These are phyloP conservation scores for Melanotaenia parkinsoni DNA, from an alignment of 2,797 vertebrate species.

Conservation along the genomic window DNA sequence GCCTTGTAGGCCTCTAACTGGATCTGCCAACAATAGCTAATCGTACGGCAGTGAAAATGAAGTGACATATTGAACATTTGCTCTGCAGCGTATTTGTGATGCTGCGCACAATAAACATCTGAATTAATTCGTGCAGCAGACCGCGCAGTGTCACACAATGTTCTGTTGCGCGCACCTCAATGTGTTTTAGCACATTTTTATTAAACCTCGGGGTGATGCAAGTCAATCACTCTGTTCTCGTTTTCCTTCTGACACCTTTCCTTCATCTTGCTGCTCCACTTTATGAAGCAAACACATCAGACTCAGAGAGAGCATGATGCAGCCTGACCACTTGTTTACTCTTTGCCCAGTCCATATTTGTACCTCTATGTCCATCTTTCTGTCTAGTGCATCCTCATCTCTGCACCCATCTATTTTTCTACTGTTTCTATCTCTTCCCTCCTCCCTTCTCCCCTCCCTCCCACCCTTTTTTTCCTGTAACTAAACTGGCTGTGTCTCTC, in stretches of 20 bases:
- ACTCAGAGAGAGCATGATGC: constrained; percentile 61
- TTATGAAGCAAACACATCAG: constrained; percentile 56
- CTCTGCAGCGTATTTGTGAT: constrained; percentile 39
- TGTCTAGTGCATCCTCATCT: constrained; percentile 85
- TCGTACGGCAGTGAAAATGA: constrained; percentile 46
- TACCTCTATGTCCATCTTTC: constrained; percentile 60
- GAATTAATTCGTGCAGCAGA: constrained; percentile 60
- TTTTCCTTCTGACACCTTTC: constrained; percentile 44
- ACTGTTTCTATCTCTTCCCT: constrained; percentile 82
- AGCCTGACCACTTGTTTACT: constrained; percentile 83
- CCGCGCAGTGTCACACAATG: constrained; percentile 41
- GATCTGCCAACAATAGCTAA: constrained; percentile 58
- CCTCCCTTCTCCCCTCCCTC: constrained; percentile 48
- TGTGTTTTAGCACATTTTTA: constrained; percentile 78
- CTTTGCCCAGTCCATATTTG: constrained; percentile 74
- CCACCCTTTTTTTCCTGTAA: constrained; percentile 97
- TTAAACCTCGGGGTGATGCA: constrained; percentile 68
- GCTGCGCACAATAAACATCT: constrained; percentile 67
- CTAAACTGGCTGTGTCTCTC: constrained; percentile 99
- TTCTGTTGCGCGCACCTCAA: constrained; percentile 64
- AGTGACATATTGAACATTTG: constrained; percentile 72
- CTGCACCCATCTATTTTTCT: constrained; percentile 90
- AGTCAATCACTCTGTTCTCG: constrained; percentile 66
- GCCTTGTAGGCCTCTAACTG: constrained; percentile 44
- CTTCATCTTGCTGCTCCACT: constrained; percentile 44